Percentiles rank a stretch among this genome's conserved stretches.
phyloP scores from a whole-genome alignment of 2,113 vertebrate species.

The Morone saxatilis region DNA sequence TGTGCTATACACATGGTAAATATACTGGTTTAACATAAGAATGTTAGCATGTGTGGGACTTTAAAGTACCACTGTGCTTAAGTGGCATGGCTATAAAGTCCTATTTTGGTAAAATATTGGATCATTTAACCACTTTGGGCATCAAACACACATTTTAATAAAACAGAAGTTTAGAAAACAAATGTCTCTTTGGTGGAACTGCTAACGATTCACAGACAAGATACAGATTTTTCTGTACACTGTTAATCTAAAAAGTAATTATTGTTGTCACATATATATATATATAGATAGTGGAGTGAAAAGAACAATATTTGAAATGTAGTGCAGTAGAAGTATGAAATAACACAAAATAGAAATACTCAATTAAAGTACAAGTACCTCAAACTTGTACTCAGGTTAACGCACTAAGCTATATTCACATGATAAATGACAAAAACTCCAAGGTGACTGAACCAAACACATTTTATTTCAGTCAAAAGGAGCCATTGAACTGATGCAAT shows the following conservation, averaged over 20 bases:
- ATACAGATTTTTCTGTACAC: no score
- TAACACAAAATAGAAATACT: neutral
- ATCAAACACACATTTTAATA: neutral
- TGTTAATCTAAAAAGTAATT: no score
- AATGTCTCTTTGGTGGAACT: neutral
- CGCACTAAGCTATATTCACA: neutral
- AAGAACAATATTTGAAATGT: neutral
- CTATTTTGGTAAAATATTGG: neutral
- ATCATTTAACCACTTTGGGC: neutral
- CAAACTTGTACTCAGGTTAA: neutral
- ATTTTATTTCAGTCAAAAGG: constrained; percentile 67
- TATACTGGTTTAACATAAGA: no score
- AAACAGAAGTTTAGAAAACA: neutral
- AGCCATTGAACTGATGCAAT: constrained; percentile 24
- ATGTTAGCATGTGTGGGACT: neutral
- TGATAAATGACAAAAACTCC: neutral
- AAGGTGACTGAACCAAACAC: constrained; percentile 29
- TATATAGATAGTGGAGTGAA: neutral
- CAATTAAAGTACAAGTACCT: neutral
- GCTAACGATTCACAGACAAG: no score
- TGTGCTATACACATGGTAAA: no score
- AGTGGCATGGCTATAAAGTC: neutral
- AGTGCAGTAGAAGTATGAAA: neutral
- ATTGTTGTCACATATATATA: neutral
- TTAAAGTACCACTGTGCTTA: neutral